Base-by-base conservation (phyloP, 2,888 invertebrate species). In the Hydroisotoma schaefferi region DNA sequence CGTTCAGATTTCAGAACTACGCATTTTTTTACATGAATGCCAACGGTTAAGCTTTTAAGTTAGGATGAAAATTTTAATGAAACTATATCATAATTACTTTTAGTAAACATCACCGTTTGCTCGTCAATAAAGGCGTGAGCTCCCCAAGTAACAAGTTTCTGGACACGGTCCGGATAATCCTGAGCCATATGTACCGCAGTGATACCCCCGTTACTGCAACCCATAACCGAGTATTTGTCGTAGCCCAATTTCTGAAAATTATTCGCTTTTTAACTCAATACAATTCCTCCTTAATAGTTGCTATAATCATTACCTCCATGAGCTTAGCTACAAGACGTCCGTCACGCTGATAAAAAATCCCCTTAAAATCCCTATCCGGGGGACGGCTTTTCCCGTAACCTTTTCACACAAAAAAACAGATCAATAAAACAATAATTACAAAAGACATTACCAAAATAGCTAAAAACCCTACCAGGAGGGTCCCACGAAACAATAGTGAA, bases 141-240 rank as follows among this genome's bases (percentile, higher is more conserved):
- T 1, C 90, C 92, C 85, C 87, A 87, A 8, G 89, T 80, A 0
- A 92, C 83, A 59, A 92, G 77, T 74, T 87, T 90, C 10, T 83
- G 79, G 0, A 93, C 80, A 8, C 77, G 77, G 0, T 84, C 78
- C 0, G 87, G 84, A 76, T 86, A 82, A 2, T 67, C 53, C 2
- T 74, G 63, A 82, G 83, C 2, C 85, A 87, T 10, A 91, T 87
- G 18, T 88, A 75, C 33, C 91, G 85, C 68, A 92, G 77, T 26
- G 84, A 85, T 0, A 2, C 90, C 94, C 25, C 94, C 94, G 77
- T 91, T 90, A 77, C 90, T 90, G 90, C 93, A 94, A 1, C 94
- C 94, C 58, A 93, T 74, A 12, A 92, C 73, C 0, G 90, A 90
- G 77, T 85, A 90, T 69, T 84, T 84, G 0, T 81, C 75, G 43